Conservation (phyloP, 2,888 invertebrate species). For the Tenthredo amoena region DNA sequence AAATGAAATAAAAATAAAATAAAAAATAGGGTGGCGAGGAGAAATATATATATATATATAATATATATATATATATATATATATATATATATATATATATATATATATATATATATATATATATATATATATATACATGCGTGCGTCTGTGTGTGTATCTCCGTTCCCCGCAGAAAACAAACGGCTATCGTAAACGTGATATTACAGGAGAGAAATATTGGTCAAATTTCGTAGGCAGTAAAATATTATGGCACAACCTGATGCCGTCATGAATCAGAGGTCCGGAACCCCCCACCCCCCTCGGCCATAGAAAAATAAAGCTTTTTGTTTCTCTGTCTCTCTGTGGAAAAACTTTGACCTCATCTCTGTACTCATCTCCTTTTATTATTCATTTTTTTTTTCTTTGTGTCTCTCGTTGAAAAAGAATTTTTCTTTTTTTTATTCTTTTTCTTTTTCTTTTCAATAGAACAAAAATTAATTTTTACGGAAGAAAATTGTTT, state of each 20-base stretch:
- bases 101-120: too few relatives aligned
- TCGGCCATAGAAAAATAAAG: conserved; percentile 24
- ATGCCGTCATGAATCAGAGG: conserved; percentile 46
- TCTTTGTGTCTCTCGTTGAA: too few relatives aligned
- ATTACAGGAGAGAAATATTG: conserved; percentile 49
- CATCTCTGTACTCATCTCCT: neutral
- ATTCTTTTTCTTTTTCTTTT: too few relatives aligned
- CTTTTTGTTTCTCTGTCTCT: neutral
- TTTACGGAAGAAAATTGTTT: too few relatives aligned
- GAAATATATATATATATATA: neutral
- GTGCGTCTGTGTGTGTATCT: neutral
- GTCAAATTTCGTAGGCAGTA: conserved; percentile 51
- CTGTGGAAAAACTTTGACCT: neutral
- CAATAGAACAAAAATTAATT: too few relatives aligned
- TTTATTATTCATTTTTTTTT: neutral
- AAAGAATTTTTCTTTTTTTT: too few relatives aligned
- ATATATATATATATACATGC: too few relatives aligned
- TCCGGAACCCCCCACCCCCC: neutral
- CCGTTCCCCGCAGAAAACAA: conserved; percentile 24
- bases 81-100: too few relatives aligned
- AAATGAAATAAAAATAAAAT: too few relatives aligned
- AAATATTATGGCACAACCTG: conserved; percentile 50
- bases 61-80: too few relatives aligned
- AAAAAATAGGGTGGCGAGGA: neutral
- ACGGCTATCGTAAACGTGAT: conserved; percentile 50